Percentiles rank a stretch among this genome's conserved stretches.
Evolutionary conservation across 2,797 vertebrate species (phyloP).

Genomic region (Mico argentatus): DNA sequence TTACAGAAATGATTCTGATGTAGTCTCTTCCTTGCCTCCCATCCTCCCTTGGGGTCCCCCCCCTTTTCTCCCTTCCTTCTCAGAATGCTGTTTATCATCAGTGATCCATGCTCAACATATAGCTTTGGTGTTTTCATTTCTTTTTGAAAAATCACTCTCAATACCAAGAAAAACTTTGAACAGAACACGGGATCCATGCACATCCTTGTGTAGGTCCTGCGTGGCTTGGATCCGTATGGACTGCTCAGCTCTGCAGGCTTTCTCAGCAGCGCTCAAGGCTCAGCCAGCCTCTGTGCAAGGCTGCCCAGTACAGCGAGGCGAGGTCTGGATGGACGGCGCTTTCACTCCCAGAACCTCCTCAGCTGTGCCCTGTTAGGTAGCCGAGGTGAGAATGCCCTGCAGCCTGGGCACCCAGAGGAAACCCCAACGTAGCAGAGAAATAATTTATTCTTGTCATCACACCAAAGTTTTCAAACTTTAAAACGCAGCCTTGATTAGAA

Average conservation of each 20-base stretch:
- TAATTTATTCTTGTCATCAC: constrained; percentile 23
- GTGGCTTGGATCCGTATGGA: background rate
- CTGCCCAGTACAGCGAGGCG: rapidly evolving
- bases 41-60: background rate
- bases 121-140: background rate
- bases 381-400: background rate
- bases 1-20: background rate
- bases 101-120: background rate
- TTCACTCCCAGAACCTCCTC: rapidly evolving
- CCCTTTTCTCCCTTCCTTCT: background rate
- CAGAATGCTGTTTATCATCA: background rate
- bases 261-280: background rate
- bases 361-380: background rate
- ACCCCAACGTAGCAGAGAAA: background rate
- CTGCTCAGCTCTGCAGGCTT: background rate
- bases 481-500: constrained; percentile 21
- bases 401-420: background rate
- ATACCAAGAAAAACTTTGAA: background rate
- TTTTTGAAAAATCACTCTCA: background rate
- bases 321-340: background rate
- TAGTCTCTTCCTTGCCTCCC: background rate
- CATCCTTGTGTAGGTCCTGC: background rate
- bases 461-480: constrained; percentile 70
- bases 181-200: background rate
- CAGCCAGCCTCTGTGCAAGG: background rate